A percentile compares a stretch with the other conserved stretches of the same genome.
These are phyloP conservation scores for Ciconia boyciana DNA, from an alignment of 2,113 vertebrate species.

Conservation along the genomic window DNA sequence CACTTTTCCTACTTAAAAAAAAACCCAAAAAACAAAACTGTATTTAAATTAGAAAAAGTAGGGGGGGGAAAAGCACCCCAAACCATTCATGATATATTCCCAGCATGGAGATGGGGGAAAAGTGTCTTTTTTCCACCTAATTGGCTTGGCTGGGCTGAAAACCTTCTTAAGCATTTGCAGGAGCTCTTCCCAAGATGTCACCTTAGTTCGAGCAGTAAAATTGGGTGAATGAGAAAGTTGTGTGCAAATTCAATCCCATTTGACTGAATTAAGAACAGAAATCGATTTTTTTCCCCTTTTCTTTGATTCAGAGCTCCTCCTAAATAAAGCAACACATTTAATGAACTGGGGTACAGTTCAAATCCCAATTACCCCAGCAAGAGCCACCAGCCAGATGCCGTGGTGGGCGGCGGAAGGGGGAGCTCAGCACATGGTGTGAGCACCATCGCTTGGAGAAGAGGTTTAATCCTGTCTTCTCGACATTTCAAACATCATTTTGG, in stretches of 20 bases:
- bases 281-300: background rate
- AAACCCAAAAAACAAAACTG: too few species aligned
- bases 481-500: background rate
- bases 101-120: background rate
- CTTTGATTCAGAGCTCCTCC: background rate
- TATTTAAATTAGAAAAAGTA: background rate
- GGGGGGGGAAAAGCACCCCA: fast-evolving
- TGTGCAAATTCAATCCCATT: background rate
- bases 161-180: background rate
- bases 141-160: background rate
- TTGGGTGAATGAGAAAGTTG: background rate
- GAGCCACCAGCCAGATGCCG: too few species aligned
- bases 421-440: background rate
- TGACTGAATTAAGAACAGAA: background rate
- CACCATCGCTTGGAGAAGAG: background rate
- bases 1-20: background rate
- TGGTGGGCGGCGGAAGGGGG: background rate
- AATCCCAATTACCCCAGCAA: background rate
- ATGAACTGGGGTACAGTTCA: background rate
- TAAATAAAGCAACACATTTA: too few species aligned
- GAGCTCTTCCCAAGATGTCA: too few species aligned
- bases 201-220: background rate
- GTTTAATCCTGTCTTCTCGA: background rate
- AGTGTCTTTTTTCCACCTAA: background rate
- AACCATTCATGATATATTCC: background rate